A percentile compares a stretch with the other conserved stretches of the same genome.
Conservation (phyloP, 2,797 vertebrate species). For the Smutsia gigantea region DNA sequence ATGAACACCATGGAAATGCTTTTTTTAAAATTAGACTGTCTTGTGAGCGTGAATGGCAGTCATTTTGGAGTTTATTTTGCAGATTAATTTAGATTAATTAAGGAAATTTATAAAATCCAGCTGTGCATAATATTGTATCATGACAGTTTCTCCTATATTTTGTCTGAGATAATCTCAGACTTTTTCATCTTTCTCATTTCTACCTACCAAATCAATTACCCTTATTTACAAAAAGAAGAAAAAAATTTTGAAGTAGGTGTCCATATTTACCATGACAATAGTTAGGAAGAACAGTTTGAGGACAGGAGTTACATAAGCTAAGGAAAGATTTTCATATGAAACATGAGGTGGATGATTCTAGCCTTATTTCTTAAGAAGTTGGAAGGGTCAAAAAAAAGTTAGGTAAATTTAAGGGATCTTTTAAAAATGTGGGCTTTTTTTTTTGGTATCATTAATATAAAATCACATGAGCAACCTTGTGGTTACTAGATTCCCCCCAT, state of each 20-base stretch:
- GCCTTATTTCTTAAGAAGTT: neutral
- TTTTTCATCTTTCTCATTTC: neutral
- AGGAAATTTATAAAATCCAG: slow-evolving; percentile 37
- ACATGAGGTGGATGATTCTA: neutral
- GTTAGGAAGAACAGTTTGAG: neutral
- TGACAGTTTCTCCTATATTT: slow-evolving; percentile 4
- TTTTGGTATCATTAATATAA: neutral
- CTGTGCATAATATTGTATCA: neutral
- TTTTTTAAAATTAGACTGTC: neutral
- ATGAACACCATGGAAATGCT: slow-evolving; percentile 4
- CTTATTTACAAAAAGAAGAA: neutral
- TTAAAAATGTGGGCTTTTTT: neutral
- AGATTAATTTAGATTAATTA: neutral
- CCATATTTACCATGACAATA: neutral
- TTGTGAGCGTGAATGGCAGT: slow-evolving; percentile 22
- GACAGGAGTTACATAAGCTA: neutral
- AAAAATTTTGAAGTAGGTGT: neutral
- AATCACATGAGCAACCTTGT: too few species aligned
- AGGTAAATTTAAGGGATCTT: neutral
- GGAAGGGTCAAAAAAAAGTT: neutral
- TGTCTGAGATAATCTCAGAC: neutral
- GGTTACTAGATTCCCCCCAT: too few species aligned
- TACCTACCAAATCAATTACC: neutral
- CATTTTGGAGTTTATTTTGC: slow-evolving; percentile 26
- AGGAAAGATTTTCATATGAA: slow-evolving; percentile 42